Evolutionary conservation across 2,888 invertebrate genomes (phyloP), one percentile per base, ranked within the genome.

Genomic region (Thelaira solivaga): DNA sequence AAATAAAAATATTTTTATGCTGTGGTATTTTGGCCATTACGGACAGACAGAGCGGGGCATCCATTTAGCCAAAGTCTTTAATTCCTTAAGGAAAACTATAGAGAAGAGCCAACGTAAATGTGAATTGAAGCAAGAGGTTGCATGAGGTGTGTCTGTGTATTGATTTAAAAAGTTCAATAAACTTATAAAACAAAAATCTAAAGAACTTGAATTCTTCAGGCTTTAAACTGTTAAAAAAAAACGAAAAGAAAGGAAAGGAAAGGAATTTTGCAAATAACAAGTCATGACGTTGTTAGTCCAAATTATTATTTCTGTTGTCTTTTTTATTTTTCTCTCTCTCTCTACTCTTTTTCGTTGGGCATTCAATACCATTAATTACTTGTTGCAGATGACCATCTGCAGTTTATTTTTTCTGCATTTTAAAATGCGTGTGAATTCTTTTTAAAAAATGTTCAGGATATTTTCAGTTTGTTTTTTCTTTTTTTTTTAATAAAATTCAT

Each of bases 251-350:
- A n/a, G n/a, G n/a, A n/a, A 45, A 49, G 45, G 24, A 73, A 65
- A 65, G 43, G 34, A 65, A 59, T 18, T 53, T 36, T 26, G 57
- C 10, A 47, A 55, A 47, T 20, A 45, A 45, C 57, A 41, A 62
- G 29, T 72, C 71, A 62, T 62, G 49, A 73, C 49, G 49, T 73
- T 65, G 73, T 65, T 74, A 74, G 73, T 41, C 65, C 59, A 74
- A 74, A 51, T 43, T 51, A 51, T 43, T 51, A 59, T 64, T 43
- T 24, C 34, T 51, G 41, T 49, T 71, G 22, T 62, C 51, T 61
- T 51, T 22, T 18, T 62, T 71, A n/a, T 26, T 43, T 31, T 2
- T 31, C 5, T 20, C 13, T 31, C 36, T 36, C 13, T 55, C 8
- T 57, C n/a, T 5, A 10, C 18, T n/a, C 29, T 16, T 8, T 51